Percentiles rank a stretch among this genome's conserved stretches.
Evolutionary conservation across 2,888 invertebrate species (phyloP).

Genomic region (Cheilosia scutellata): DNA sequence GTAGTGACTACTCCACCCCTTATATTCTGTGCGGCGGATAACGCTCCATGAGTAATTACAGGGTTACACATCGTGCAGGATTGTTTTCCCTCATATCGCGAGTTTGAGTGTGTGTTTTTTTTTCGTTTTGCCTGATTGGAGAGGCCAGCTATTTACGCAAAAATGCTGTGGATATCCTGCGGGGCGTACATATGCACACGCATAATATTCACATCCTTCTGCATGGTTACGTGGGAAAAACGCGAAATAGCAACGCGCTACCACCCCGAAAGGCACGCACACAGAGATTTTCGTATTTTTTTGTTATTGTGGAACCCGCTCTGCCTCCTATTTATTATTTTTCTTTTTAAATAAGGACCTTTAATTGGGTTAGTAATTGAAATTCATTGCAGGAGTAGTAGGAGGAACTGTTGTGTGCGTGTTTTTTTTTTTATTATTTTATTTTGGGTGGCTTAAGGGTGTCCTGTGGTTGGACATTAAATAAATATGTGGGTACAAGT

Average conservation of each 20-base stretch:
- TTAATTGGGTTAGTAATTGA: constrained; percentile 83
- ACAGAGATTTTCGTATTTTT: constrained; percentile 45
- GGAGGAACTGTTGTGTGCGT: constrained; percentile 52
- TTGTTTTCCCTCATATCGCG: constrained; percentile 43
- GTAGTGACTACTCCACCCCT: constrained; percentile 28
- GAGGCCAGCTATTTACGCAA: constrained; percentile 74
- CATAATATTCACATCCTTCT: constrained; percentile 69
- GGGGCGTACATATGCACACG: constrained; percentile 61
- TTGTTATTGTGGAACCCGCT: constrained; percentile 43
- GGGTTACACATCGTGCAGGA: constrained; percentile 65
- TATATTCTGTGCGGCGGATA: constrained; percentile 32
- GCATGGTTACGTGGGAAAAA: constrained; percentile 75
- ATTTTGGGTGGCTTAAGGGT: constrained; percentile 53
- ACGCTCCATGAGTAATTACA: constrained; percentile 66
- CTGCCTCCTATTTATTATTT: constrained; percentile 24
- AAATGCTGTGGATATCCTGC: constrained; percentile 69
- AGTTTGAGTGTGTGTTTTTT: background rate
- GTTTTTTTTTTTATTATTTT: constrained; percentile 43
- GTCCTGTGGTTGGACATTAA: constrained; percentile 76
- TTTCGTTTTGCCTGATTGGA: constrained; percentile 30
- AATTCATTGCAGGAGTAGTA: constrained; percentile 79
- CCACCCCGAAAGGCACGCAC: constrained; percentile 54
- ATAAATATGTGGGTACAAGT: constrained; percentile 72
- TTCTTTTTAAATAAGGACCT: constrained; percentile 75
- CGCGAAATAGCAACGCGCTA: constrained; percentile 57